Conservation (phyloP, 1,140 invertebrate species). For the Drosophila dunni region DNA sequence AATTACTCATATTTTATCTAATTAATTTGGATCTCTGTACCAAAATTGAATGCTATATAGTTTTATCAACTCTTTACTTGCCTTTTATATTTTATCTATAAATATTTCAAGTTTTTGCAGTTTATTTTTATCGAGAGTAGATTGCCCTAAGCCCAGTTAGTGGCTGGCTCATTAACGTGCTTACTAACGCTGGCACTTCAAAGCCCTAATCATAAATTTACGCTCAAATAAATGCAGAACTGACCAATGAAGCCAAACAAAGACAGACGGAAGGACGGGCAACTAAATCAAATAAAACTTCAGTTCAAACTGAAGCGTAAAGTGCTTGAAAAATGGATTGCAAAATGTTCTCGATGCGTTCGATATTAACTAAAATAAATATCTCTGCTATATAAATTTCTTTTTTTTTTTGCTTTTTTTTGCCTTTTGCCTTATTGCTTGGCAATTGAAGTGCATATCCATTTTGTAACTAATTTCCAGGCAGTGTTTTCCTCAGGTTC, state of each 20-base stretch:
- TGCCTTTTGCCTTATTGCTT: slow-evolving; percentile 12
- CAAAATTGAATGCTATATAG: no score
- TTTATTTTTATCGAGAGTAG: not conserved
- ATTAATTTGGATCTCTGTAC: no score
- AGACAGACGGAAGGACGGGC: not conserved
- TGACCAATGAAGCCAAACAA: slow-evolving; percentile 57
- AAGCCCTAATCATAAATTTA: slow-evolving; percentile 59
- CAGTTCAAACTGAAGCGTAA: slow-evolving; percentile 67
- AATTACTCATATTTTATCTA: no score
- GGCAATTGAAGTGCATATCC: slow-evolving; percentile 22
- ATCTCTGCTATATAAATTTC: slow-evolving; percentile 43
- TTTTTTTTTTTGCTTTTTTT: no score
- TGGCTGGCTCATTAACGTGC: slow-evolving; percentile 40
- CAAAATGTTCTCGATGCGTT: slow-evolving; percentile 26
- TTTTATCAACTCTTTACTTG: no score
- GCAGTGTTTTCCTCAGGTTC: slow-evolving; percentile 40
- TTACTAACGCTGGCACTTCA: slow-evolving; percentile 33
- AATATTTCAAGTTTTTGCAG: not conserved
- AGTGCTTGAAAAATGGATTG: slow-evolving; percentile 46
- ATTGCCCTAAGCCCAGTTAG: not conserved
- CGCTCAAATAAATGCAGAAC: slow-evolving; percentile 64
- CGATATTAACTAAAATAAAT: slow-evolving; percentile 76
- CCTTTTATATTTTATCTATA: not conserved
- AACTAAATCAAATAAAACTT: slow-evolving; percentile 75
- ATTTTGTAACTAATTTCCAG: slow-evolving; percentile 74